Evolutionary conservation across 2,113 vertebrate genomes (phyloP), one percentile per base, ranked within the genome.

Genomic region (Sula dactylatra): DNA sequence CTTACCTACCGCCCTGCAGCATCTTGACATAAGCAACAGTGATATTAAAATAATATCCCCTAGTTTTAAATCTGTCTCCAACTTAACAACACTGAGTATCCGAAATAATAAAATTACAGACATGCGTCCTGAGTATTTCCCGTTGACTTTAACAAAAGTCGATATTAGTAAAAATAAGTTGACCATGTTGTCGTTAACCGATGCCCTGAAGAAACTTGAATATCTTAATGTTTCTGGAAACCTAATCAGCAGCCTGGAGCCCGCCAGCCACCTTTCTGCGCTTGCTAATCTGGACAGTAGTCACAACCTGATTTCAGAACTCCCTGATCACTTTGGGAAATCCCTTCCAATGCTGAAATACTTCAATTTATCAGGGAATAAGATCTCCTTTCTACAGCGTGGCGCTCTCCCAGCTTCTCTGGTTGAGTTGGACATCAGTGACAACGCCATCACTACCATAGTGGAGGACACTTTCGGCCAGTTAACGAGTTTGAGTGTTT

Each of bases 161-260:
- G 94, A 97, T 44, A 38, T 97, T 3, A 97, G 97, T 62, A 96
- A 90, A 49, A 97, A 97, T 25, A 95, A 93, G 36, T 11, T 97
- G 70, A 77, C 16, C 4, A 2, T 8, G 9, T 5, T 97, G 71
- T 25, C n/a, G 8, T 66, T 97, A 64, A 73, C 44, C 2, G 27
- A 74, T 1, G 27, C 59, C 25, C 64, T 88, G 32, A 34, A 66
- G 79, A 96, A 86, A 50, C 69, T 97, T 7, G 29, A 96, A 20
- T 29, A 36, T 4, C 86, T 97, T 11, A 97, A 97, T 0, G 6
- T 94, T 66, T 97, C 96, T 26, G 84, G 97, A 58, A 97, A 97
- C 77, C 19, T 93, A 8, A 91, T 97, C 58, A 29, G 4, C 5
- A 55, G 14, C 3, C n/a, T 97, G 72, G 93, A 96, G 47, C n/a